Evolutionary conservation across 2,113 vertebrate species (phyloP), one percentile per base, ranked within the genome.

Genomic region (Rhipidura dahli): DNA sequence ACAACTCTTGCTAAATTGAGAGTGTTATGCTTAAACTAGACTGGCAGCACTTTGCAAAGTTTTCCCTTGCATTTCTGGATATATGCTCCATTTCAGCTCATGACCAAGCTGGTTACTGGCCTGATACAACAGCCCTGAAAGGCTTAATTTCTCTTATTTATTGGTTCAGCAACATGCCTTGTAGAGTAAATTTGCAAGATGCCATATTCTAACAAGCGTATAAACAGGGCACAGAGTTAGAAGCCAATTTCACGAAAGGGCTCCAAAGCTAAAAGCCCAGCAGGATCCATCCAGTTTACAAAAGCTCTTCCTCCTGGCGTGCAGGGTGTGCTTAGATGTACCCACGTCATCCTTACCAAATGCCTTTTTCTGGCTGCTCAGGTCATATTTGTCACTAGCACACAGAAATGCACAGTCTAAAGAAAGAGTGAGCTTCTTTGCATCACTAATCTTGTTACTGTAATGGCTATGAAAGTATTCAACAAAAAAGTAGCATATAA

Each of bases 391-490:
- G 97, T 98, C 97, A 95, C 92, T 89, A 78, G 96, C 75, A 95
- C 50, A 92, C 87, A 96, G 97, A 78, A 95, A 93, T 59, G 63
- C 66, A 68, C 75, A 85, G 94, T 84, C 64, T 83, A 85, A 97
- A 97, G 97, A 97, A 97, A 97, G 91, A 81, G 37, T 47, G 94
- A 96, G 92, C 91, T 89, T 96, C 87, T 92, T 96, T 96, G 94
- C 95, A 98, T 97, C 88, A 49, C 97, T 98, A 98, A 98, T 98
- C 98, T 98, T 40, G 93, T 98, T 98, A 98, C 95, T 94, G 97
- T 97, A 98, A 97, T 96, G 96, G 93, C 95, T 97, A 95, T 95
- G 93, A 92, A 97, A 97, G 96, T 88, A 88, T 69, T 82, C 60
- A 91, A 96, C 95, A 97, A 92, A 97, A 96, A 97, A 94, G 89